Conservation (phyloP, 2,888 invertebrate genomes). For the Lasioglossum calceatum region DNA sequence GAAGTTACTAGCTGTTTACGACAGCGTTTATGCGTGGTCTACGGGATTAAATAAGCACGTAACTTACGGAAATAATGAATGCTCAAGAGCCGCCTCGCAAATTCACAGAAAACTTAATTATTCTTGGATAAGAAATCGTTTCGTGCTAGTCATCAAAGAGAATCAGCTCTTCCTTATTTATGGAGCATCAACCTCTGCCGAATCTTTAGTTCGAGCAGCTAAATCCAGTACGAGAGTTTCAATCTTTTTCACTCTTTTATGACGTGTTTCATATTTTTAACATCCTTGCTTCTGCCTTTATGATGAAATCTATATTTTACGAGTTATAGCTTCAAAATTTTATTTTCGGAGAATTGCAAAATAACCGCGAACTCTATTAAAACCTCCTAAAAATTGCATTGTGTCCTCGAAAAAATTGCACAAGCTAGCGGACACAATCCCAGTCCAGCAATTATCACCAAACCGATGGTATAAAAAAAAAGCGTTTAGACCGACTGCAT, state of each 20-base stretch:
- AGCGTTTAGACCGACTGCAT: background rate
- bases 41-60: conserved; percentile 27
- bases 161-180: background rate
- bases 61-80: conserved; percentile 35
- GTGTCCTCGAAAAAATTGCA: background rate
- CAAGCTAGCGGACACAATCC: background rate
- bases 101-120: conserved; percentile 10
- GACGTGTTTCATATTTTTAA: background rate
- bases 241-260: background rate
- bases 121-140: background rate
- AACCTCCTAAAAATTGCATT: background rate
- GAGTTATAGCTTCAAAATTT: background rate
- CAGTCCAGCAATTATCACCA: background rate
- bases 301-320: too few species aligned
- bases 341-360: background rate
- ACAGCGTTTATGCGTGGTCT: conserved; percentile 26
- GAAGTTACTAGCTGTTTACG: conserved; percentile 38
- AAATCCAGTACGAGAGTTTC: background rate
- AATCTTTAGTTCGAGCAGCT: background rate
- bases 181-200: background rate
- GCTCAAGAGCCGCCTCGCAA: conserved; percentile 1
- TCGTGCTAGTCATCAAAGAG: background rate
- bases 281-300: background rate
- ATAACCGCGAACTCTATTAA: background rate
- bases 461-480: background rate